Conservation (phyloP, 2,888 invertebrate genomes). For the Drosophila robusta region DNA sequence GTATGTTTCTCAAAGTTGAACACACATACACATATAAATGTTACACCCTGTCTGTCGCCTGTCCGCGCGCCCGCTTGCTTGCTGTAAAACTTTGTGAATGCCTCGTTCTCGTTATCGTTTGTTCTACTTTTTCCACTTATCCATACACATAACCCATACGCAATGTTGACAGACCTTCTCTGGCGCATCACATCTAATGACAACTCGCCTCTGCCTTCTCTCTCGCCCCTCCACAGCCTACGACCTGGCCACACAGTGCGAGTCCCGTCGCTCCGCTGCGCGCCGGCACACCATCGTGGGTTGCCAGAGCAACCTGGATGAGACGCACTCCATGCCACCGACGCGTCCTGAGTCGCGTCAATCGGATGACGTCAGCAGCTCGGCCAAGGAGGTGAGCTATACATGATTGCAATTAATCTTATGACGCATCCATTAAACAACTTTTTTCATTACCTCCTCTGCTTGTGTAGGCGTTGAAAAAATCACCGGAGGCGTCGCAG, state of each 20-base stretch:
- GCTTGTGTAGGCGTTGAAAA: constrained; percentile 17
- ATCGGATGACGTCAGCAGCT: constrained; percentile 80
- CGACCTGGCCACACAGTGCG: constrained; percentile 93
- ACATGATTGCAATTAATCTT: background rate
- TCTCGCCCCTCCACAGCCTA: constrained; percentile 87
- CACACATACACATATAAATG: background rate
- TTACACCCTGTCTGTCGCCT: background rate
- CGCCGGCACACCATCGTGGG: constrained; percentile 89
- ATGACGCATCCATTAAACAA: constrained; percentile 1
- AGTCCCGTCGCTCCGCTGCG: constrained; percentile 89
- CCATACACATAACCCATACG: constrained; percentile 39
- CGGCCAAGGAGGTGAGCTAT: constrained; percentile 68
- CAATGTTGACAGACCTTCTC: constrained; percentile 37
- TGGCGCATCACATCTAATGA: constrained; percentile 40
- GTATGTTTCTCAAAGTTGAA: background rate
- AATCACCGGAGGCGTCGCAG: constrained; percentile 23
- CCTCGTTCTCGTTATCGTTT: constrained; percentile 38
- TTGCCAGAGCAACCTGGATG: constrained; percentile 85
- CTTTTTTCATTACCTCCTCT: background rate
- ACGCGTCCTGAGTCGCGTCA: constrained; percentile 89
- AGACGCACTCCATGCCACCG: constrained; percentile 87
- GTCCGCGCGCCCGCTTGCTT: constrained; percentile 24
- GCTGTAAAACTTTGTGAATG: constrained; percentile 36
- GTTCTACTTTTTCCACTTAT: constrained; percentile 22
- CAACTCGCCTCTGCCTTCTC: constrained; percentile 5